Evolutionary conservation across 2,888 invertebrate genomes (phyloP), one percentile per base, ranked within the genome.

Genomic region (Athripsodes cinereus): DNA sequence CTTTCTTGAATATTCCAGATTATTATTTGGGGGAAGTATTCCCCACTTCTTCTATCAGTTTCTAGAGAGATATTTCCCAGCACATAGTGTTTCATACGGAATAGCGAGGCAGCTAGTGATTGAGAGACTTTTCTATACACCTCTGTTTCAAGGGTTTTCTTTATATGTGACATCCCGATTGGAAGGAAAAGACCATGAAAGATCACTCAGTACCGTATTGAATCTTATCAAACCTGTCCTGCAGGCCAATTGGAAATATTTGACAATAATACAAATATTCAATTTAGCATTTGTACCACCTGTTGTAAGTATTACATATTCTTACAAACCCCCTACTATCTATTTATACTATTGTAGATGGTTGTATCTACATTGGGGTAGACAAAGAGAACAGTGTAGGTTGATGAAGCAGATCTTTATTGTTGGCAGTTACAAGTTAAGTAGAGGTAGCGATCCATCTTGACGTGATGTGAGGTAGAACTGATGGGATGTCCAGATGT

Each of bases 251-350:
- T 87, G 88, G 84, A 87, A 85, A 69, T 90, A 87, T 75, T 71
- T 91, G 46, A 88, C 90, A 0, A 62, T 89, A 8, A 79, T 89
- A 67, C 89, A 90, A 66, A 80, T 87, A 59, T 73, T 91, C 19
- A 91, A 91, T 69, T 74, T 90, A 64, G 82, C 82, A 62, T 84
- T 86, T 66, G 84, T 91, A 3, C 91, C 91, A 19, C 87, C 90
- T 58, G 82, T 90, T 84, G 90, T 89, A 75, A 82, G 77, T 72
- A 55, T 47, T 5, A 20, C 26, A 6, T 26, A n/a, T n/a, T n/a
- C n/a, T n/a, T n/a, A 46, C 18, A 18, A 46, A 16, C 6, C 16
- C n/a, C n/a, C n/a, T 13, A 46, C n/a, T 11, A 46, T 46, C 11
- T 31, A 31, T 6, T 31, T 31, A 8, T 11, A 31, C 31, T 11